These are phyloP conservation scores for Pseudomyrmex pallidus DNA, from an alignment of 1,140 invertebrate genomes.

Conservation along the genomic window DNA sequence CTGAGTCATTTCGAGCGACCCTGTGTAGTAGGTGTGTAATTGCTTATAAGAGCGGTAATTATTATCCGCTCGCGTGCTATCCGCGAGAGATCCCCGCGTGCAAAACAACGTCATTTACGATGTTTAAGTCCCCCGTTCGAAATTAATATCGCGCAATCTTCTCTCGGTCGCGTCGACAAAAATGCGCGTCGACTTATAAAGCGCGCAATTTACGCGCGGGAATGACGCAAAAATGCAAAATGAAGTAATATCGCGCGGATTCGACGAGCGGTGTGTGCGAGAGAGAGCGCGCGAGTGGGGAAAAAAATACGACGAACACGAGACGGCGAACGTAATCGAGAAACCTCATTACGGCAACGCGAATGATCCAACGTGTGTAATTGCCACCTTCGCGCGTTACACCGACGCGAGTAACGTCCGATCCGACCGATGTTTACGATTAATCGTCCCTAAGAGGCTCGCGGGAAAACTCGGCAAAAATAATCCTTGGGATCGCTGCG, in stretches of 20 bases:
- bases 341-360: slow-evolving; percentile 38
- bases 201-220: slow-evolving; percentile 33
- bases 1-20: not conserved
- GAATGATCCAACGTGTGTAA: slow-evolving; percentile 33
- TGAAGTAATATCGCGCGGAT: slow-evolving; percentile 43
- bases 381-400: slow-evolving; percentile 36
- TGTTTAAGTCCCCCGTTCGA: slow-evolving; percentile 8
- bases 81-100: not conserved
- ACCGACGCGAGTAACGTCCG: slow-evolving; percentile 1
- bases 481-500: slow-evolving; percentile 44
- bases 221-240: slow-evolving; percentile 16
- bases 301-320: not conserved
- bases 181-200: slow-evolving; percentile 15
- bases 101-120: slow-evolving; percentile 29
- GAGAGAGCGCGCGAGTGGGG: not conserved
- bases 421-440: slow-evolving; percentile 31
- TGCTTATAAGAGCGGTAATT: slow-evolving; percentile 13
- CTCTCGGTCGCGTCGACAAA: not conserved
- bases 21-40: not conserved
- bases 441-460: not conserved
- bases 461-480: not conserved
- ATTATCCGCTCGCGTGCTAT: slow-evolving; percentile 15
- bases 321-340: slow-evolving; percentile 20
- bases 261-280: not conserved
- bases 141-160: slow-evolving; percentile 50